Percentiles rank a stretch among this genome's conserved stretches.
Evolutionary conservation across 2,888 invertebrate genomes (phyloP).

Genomic region (Ornithoptera priamus): DNA sequence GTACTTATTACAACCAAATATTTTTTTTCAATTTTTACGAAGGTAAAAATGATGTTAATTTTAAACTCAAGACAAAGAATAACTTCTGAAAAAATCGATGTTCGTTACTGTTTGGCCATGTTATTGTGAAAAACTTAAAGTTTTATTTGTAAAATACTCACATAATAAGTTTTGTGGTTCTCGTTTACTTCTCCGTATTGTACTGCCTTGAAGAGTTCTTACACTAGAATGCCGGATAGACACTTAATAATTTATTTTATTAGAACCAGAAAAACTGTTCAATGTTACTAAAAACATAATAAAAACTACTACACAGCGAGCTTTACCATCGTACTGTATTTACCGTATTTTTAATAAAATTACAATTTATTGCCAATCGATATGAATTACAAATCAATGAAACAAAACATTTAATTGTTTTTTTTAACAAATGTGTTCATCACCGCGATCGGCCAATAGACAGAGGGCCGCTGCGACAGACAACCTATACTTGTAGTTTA

Average conservation of each 20-base stretch:
- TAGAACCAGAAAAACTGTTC: slow-evolving; percentile 11
- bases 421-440: slow-evolving; percentile 5
- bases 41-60: not conserved
- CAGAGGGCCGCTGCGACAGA: not conserved
- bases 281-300: slow-evolving; percentile 10
- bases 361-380: slow-evolving; percentile 23
- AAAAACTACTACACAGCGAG: slow-evolving; percentile 1
- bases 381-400: slow-evolving; percentile 25
- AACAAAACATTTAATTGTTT: slow-evolving; percentile 12
- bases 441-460: not conserved
- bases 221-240: slow-evolving; percentile 17
- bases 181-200: slow-evolving; percentile 1
- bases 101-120: not conserved
- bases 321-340: not conserved
- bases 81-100: not conserved
- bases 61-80: too few species aligned
- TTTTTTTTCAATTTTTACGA: not conserved
- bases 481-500: not conserved
- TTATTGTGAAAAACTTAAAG: not conserved
- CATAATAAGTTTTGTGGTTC: slow-evolving; percentile 9
- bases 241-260: slow-evolving; percentile 8
- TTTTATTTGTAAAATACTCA: slow-evolving; percentile 20
- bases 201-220: slow-evolving; percentile 12
- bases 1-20: too few species aligned
- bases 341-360: slow-evolving; percentile 16